These are phyloP conservation scores for Coregonus clupeaformis DNA, from an alignment of 2,113 vertebrate genomes.

Conservation along the genomic window DNA sequence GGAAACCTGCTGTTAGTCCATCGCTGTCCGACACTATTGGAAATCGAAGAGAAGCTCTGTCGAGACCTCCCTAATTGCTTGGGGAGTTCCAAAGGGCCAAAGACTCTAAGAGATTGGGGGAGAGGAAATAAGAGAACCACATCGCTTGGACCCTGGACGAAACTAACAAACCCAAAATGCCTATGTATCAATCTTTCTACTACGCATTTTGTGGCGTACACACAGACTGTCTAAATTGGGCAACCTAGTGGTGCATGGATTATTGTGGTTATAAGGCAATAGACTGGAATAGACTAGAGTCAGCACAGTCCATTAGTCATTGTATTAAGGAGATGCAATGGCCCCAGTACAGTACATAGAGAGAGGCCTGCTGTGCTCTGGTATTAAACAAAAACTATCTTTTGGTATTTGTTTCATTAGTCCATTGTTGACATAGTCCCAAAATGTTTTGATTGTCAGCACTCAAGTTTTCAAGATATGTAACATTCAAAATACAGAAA, in stretches of 20 bases:
- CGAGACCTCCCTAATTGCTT: constrained; percentile 45
- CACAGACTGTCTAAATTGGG: constrained; percentile 4
- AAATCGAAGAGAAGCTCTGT: constrained; percentile 44
- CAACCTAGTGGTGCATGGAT: constrained; percentile 26
- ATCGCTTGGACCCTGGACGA: neutral
- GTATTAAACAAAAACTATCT: too few relatives aligned
- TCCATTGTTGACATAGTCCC: too few relatives aligned
- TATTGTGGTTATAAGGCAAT: constrained; percentile 14
- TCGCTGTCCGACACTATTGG: constrained; percentile 12
- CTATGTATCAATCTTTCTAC: constrained; percentile 16
- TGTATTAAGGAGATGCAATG: constrained; percentile 15
- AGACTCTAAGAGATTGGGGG: neutral
- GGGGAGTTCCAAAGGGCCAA: constrained; percentile 40
- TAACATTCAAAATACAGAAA: too few relatives aligned
- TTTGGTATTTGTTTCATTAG: too few relatives aligned
- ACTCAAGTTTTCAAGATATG: too few relatives aligned
- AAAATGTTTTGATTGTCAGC: too few relatives aligned
- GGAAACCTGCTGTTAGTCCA: constrained; percentile 14
- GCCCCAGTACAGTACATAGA: constrained; percentile 13
- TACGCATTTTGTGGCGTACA: neutral
- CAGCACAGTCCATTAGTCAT: constrained; percentile 54
- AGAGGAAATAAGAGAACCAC: constrained; percentile 15
- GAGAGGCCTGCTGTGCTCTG: neutral
- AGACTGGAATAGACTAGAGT: constrained; percentile 31
- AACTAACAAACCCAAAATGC: constrained; percentile 6